phyloP scores from a whole-genome alignment of 2,888 invertebrate genomes.

The Sarcophaga caerulescens region DNA sequence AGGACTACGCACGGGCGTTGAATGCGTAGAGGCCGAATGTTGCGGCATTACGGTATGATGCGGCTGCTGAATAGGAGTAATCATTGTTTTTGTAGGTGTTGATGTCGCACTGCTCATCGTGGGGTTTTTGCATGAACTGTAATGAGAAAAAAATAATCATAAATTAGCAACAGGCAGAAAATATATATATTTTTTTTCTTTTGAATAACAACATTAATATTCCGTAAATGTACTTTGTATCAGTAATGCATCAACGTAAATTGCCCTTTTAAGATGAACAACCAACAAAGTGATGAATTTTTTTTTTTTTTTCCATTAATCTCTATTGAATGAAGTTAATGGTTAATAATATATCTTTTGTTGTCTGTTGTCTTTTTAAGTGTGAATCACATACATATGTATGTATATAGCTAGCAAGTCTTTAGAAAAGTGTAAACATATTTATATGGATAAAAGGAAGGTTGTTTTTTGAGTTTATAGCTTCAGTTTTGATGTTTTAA shows the following conservation, averaged over 20 bases:
- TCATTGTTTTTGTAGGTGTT: slow-evolving; percentile 66
- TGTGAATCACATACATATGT: slow-evolving; percentile 24
- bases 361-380: not conserved
- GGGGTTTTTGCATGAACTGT: slow-evolving; percentile 30
- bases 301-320: not conserved
- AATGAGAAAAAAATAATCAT: slow-evolving; percentile 8
- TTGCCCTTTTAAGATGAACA: slow-evolving; percentile 17
- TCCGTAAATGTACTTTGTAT: slow-evolving; percentile 37
- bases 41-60: slow-evolving; percentile 44
- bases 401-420: no score
- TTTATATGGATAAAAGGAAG: not conserved
- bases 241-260: not conserved
- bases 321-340: slow-evolving; percentile 22
- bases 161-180: not conserved
- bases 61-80: slow-evolving; percentile 67
- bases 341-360: slow-evolving; percentile 34
- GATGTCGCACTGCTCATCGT: slow-evolving; percentile 57
- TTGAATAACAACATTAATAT: slow-evolving; percentile 17
- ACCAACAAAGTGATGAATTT: not conserved
- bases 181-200: not conserved
- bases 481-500: no score
- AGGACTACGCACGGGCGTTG: slow-evolving; percentile 53
- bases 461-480: not conserved
- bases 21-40: slow-evolving; percentile 54
- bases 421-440: no score